Percentiles rank a stretch among this genome's conserved stretches.
These are phyloP conservation scores for Drosophila monieri DNA, from an alignment of 2,888 invertebrate species.

Conservation along the genomic window DNA sequence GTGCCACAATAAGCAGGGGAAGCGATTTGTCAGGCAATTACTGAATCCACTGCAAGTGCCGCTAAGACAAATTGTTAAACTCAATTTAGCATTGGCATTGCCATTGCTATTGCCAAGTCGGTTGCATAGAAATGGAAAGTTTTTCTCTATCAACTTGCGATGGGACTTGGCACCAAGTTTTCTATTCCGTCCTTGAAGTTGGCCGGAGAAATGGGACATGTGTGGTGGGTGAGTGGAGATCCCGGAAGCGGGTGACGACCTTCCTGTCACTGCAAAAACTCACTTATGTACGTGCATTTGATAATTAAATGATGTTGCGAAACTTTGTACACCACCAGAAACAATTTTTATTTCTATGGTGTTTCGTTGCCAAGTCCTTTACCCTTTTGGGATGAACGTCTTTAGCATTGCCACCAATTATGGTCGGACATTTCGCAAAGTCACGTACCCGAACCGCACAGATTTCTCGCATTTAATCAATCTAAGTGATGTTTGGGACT, in stretches of 20 bases:
- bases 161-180: slow-evolving; percentile 26
- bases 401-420: slow-evolving; percentile 37
- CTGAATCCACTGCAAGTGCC: slow-evolving; percentile 44
- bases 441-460: slow-evolving; percentile 45
- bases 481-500: slow-evolving; percentile 38
- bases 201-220: slow-evolving; percentile 10
- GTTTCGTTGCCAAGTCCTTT: not conserved
- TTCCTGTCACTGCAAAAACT: slow-evolving; percentile 39
- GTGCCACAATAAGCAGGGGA: slow-evolving; percentile 26
- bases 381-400: slow-evolving; percentile 20
- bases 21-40: slow-evolving; percentile 46
- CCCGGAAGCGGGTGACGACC: slow-evolving; percentile 21
- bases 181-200: slow-evolving; percentile 23
- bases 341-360: slow-evolving; percentile 13
- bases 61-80: slow-evolving; percentile 47
- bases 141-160: slow-evolving; percentile 25
- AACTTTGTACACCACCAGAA: slow-evolving; percentile 27
- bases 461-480: slow-evolving; percentile 49
- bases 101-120: slow-evolving; percentile 25
- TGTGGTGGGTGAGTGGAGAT: not conserved
- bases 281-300: slow-evolving; percentile 46
- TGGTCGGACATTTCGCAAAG: slow-evolving; percentile 21
- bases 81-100: slow-evolving; percentile 37
- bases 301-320: slow-evolving; percentile 48
- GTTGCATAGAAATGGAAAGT: slow-evolving; percentile 41